Evolutionary conservation across 2,888 invertebrate species (phyloP).

Genomic region (Acanthosepion lycidas): DNA sequence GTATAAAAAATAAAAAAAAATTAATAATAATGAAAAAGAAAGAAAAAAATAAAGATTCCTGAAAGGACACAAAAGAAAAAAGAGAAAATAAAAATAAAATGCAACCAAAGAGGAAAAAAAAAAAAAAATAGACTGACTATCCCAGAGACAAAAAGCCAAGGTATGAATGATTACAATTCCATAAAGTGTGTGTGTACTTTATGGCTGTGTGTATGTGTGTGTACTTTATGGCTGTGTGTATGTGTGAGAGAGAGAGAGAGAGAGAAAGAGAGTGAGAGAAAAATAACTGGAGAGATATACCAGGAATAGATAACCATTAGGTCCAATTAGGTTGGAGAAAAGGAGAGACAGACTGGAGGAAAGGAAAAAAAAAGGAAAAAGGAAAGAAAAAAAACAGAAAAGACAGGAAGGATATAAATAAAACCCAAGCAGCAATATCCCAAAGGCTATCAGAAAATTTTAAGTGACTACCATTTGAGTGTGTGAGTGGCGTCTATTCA

Average conservation of each 20-base stretch:
- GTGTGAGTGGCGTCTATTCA: slow-evolving; percentile 33
- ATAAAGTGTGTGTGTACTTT: not conserved
- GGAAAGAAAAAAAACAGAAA: not conserved
- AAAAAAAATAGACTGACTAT: not conserved
- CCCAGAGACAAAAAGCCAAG: not conserved
- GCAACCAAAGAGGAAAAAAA: not conserved
- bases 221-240: not conserved
- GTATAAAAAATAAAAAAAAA: not conserved
- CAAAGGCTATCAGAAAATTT: slow-evolving; percentile 42
- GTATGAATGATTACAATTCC: not conserved
- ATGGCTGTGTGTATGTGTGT: not conserved
- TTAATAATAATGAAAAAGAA: not conserved
- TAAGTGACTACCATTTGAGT: slow-evolving; percentile 43
- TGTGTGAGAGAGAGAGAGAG: not conserved
- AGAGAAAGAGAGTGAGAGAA: not conserved
- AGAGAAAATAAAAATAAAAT: not conserved
- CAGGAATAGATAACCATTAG: not conserved
- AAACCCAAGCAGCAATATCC: slow-evolving; percentile 43
- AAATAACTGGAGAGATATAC: not conserved
- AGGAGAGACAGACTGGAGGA: not conserved
- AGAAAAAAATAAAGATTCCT: not conserved
- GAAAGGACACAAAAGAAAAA: not conserved
- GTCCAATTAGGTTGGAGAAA: not conserved
- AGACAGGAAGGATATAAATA: not conserved
- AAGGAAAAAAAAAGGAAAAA: not conserved